phyloP scores from a whole-genome alignment of 2,888 invertebrate species.

The Megastigmus dorsalis region DNA sequence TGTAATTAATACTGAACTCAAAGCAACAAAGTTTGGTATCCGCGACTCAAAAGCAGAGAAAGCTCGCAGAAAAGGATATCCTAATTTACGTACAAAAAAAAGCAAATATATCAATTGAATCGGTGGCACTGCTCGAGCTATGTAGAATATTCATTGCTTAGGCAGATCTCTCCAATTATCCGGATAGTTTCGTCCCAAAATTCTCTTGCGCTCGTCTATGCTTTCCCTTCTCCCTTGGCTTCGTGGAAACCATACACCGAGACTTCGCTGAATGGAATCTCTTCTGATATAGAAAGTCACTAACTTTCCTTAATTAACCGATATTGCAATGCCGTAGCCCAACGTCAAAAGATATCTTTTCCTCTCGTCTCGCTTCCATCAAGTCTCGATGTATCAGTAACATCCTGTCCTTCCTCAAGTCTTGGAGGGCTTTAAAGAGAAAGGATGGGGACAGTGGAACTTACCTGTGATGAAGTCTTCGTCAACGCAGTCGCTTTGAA shows the following conservation, averaged over 20 bases:
- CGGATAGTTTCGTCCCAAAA: slow-evolving; percentile 10
- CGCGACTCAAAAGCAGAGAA: too few relatives aligned
- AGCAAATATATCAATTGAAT: background rate
- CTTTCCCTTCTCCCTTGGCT: background rate
- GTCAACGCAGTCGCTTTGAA: slow-evolving; percentile 83
- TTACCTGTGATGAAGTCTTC: slow-evolving; percentile 83
- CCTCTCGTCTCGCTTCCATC: slow-evolving; percentile 8
- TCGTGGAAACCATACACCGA: background rate
- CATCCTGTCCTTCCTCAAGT: too few relatives aligned
- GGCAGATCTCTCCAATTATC: slow-evolving; percentile 20
- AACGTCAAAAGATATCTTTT: slow-evolving; percentile 16
- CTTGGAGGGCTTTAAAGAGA: background rate
- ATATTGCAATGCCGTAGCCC: slow-evolving; percentile 25
- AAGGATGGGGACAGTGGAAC: background rate
- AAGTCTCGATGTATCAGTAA: slow-evolving; percentile 14
- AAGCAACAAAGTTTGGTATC: too few relatives aligned
- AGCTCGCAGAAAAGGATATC: too few relatives aligned
- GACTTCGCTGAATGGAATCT: background rate
- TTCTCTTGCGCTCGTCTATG: background rate
- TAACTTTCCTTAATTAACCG: slow-evolving; percentile 42
- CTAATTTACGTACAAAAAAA: too few relatives aligned
- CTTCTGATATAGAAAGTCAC: slow-evolving; percentile 2
- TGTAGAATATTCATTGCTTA: slow-evolving; percentile 12
- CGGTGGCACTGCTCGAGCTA: background rate
- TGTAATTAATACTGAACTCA: too few relatives aligned